Conservation (phyloP, 2,113 vertebrate genomes). For the Elaphurus davidianus region DNA sequence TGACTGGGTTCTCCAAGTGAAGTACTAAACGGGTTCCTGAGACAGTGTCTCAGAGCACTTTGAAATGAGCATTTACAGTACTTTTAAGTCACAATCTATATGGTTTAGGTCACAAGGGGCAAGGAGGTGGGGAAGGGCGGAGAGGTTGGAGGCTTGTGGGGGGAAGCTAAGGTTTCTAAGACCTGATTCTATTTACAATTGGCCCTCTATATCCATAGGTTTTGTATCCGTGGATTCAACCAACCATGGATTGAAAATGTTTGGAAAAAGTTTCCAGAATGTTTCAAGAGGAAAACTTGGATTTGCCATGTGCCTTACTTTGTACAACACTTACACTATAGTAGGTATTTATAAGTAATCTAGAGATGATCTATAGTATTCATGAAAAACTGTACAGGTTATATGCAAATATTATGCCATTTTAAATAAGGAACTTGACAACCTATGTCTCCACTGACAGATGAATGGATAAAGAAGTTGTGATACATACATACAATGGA, state of each 20-base stretch:
- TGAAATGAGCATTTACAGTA: neutral
- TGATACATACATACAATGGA: neutral
- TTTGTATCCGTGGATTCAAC: neutral
- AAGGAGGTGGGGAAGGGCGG: accelerated
- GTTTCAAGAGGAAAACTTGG: neutral
- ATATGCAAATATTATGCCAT: neutral
- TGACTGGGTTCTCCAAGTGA: neutral
- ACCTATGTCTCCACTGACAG: neutral
- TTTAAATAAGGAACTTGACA: neutral
- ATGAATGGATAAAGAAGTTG: neutral
- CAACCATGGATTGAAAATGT: neutral
- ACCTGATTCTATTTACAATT: neutral
- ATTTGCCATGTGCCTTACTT: neutral
- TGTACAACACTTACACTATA: neutral
- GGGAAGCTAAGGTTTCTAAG: neutral
- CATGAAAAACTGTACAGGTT: neutral
- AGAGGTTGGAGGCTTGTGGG: neutral
- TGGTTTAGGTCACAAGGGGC: neutral
- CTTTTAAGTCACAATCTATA: neutral
- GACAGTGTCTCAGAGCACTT: neutral
- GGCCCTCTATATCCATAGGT: neutral
- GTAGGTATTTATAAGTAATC: neutral
- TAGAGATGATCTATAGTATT: neutral
- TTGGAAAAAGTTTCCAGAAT: neutral
- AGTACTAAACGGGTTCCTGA: neutral